These are phyloP conservation scores for Odocoileus hemionus DNA, from an alignment of 2,113 vertebrate species.

Conservation along the genomic window DNA sequence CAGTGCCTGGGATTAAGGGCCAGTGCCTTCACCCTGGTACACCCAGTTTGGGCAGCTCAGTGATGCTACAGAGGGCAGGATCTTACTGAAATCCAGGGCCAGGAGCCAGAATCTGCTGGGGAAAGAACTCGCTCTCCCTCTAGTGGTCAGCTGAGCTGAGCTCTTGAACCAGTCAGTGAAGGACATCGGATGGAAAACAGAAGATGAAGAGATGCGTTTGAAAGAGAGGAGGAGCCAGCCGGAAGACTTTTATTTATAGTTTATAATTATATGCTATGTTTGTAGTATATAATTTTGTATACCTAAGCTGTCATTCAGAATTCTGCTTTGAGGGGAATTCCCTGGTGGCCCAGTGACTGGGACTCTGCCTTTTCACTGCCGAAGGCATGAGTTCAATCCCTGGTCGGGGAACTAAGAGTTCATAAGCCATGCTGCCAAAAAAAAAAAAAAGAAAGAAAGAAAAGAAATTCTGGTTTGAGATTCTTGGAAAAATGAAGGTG, in stretches of 20 bases:
- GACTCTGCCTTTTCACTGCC: background rate
- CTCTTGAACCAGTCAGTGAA: background rate
- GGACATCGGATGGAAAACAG: background rate
- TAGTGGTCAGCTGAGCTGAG: background rate
- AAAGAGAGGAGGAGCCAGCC: background rate
- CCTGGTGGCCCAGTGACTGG: background rate
- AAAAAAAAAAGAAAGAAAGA: background rate
- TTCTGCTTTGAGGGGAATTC: background rate
- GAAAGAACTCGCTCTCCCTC: background rate
- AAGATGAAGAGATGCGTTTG: rapidly evolving
- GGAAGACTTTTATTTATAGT: background rate
- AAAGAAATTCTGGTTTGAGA: background rate
- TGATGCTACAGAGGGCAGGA: background rate
- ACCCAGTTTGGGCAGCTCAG: background rate
- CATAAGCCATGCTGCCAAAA: background rate
- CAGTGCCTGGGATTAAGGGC: background rate
- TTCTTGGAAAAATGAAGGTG: background rate
- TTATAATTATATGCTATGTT: background rate
- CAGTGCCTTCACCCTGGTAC: background rate
- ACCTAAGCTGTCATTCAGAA: background rate
- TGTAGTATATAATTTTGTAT: background rate
- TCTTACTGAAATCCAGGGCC: background rate
- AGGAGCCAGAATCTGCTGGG: background rate
- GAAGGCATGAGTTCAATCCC: background rate
- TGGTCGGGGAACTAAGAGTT: background rate